Base-by-base conservation (phyloP, 2,888 invertebrate genomes). In the Rutpela maculata region DNA sequence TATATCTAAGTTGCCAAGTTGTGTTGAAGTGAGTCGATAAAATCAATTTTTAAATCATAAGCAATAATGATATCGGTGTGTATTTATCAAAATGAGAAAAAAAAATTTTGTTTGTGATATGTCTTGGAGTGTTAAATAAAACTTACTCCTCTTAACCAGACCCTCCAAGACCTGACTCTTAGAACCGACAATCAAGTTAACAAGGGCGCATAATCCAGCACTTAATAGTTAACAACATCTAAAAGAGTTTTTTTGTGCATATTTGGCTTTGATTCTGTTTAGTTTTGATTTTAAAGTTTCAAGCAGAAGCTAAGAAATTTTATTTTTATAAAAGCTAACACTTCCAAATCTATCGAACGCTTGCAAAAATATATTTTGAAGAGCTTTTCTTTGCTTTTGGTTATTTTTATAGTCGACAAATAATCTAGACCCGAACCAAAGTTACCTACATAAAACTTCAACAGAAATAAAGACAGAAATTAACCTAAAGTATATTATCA, bases 401-500 rank as follows among this genome's bases (percentile, higher is more conserved):
- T 10, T 59, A 63, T 63, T 18, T 63, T 35, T 31, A 38, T 63
- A 38, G 38, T 63, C 11, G 50, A 26, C 50, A 55, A 50, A 26
- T 26, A 15, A 59, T 31, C 26, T 60, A 59, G 35, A 60, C 63
- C 22, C 50, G 35, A 70, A 57, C 60, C 60, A 60, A 72, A 18
- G 43, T 35, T 15, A 35, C 31, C 4, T 15, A 71, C 38, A 59
- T 38, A 57, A 55, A 56, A 69, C 12, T 9, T 67, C 22, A 55
- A 67, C n/a, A 22, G 26, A 67, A 67, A 31, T 10, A 63, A 31
- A 35, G n/a, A 35, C 18, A 65, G 19, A 62, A 70, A 59, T 43
- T 55, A 72, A 72, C 62, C 67, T 68, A 74, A 67, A 59, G 17
- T 67, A 55, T 68, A 74, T 74, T 74, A 74, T 74, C 74, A 74